Conservation (phyloP, 2,888 invertebrate genomes). For the Pogonocherus hispidulus region DNA sequence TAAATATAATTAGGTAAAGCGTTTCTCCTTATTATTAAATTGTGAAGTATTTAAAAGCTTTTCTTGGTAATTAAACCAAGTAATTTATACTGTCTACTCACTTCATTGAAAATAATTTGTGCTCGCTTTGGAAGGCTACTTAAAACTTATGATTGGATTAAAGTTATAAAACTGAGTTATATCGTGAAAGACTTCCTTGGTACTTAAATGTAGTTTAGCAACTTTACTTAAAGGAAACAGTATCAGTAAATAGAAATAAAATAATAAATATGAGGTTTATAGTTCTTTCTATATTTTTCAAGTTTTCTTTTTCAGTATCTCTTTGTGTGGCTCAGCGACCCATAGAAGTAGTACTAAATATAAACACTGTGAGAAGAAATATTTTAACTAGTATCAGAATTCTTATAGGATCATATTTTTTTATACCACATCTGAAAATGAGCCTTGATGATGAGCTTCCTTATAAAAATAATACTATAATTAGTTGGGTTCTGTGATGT, state of each 20-base stretch:
- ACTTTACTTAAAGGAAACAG: not conserved
- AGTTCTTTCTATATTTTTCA: no score
- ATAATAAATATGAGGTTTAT: no score
- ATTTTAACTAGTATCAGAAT: no score
- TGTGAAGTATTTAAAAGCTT: conserved; percentile 30
- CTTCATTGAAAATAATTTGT: conserved; percentile 40
- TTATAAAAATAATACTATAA: no score
- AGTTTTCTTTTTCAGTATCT: no score
- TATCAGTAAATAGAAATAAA: not conserved
- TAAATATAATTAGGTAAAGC: conserved; percentile 14
- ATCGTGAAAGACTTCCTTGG: not conserved
- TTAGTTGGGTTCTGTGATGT: no score
- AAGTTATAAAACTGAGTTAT: conserved; percentile 40
- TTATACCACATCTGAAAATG: no score
- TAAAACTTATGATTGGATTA: conserved; percentile 44
- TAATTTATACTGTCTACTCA: conserved; percentile 39
- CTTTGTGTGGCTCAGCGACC: no score
- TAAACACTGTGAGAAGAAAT: no score
- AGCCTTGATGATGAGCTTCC: no score
- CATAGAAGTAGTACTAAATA: no score
- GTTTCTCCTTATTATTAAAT: conserved; percentile 9
- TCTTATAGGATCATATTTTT: no score
- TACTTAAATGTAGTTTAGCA: conserved; percentile 2
- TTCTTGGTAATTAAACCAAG: conserved; percentile 33
- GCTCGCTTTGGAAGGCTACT: conserved; percentile 36